Evolutionary conservation across 1,140 invertebrate species (phyloP).

Genomic region (Euwallacea fornicatus): DNA sequence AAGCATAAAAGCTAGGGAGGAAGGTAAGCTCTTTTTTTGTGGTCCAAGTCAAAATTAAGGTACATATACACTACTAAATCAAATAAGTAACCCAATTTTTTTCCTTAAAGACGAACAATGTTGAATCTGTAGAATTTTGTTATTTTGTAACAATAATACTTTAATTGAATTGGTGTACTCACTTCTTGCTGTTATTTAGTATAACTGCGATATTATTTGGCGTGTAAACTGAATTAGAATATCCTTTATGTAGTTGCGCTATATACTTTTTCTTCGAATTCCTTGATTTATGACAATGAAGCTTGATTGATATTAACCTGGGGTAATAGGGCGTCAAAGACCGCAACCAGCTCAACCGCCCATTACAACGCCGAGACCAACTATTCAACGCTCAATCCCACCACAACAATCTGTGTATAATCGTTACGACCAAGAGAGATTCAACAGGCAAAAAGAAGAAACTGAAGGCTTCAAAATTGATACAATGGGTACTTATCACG

Average conservation of each 20-base stretch:
- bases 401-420: slow-evolving; percentile 81
- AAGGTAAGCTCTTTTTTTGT: slow-evolving; percentile 57
- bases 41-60: not conserved
- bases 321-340: slow-evolving; percentile 60
- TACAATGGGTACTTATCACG: slow-evolving; percentile 96
- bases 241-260: too few relatives aligned
- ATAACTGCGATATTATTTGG: too few relatives aligned
- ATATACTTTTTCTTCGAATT: too few relatives aligned
- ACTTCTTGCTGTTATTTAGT: too few relatives aligned
- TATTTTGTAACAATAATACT: too few relatives aligned
- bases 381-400: slow-evolving; percentile 62
- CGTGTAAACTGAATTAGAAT: too few relatives aligned
- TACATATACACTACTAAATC: too few relatives aligned
- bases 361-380: slow-evolving; percentile 69
- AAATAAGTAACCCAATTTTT: too few relatives aligned
- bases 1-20: slow-evolving; percentile 91
- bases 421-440: slow-evolving; percentile 98
- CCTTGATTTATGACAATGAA: too few relatives aligned
- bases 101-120: too few relatives aligned
- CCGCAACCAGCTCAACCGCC: slow-evolving; percentile 66
- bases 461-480: slow-evolving; percentile 98
- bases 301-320: not conserved
- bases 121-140: too few relatives aligned
- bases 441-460: slow-evolving; percentile 88
- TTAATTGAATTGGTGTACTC: too few relatives aligned